Evolutionary conservation across 2,797 vertebrate species (phyloP).

Genomic region (Arrhamphus sclerolepis): DNA sequence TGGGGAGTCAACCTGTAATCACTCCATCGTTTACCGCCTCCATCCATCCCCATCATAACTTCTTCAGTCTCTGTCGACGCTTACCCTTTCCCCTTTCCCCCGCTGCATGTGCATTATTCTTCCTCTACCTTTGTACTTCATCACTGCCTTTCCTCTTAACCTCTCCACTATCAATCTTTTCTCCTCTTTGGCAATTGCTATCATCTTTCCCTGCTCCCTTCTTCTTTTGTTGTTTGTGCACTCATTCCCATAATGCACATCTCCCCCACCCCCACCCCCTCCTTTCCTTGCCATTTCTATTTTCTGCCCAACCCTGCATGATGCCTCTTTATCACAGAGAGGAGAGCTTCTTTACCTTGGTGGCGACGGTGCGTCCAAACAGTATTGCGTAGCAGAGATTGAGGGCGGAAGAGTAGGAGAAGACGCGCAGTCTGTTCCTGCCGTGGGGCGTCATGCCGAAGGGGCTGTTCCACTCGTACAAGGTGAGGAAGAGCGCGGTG

Average conservation of each 20-base stretch:
- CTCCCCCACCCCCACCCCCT: slow-evolving; percentile 1
- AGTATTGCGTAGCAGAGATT: slow-evolving; percentile 97
- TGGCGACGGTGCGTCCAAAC: slow-evolving; percentile 92
- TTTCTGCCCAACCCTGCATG: slow-evolving; percentile 5
- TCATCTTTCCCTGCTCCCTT: slow-evolving; percentile 29
- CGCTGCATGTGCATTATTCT: slow-evolving; percentile 57
- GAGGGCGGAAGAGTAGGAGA: slow-evolving; percentile 96
- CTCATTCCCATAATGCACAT: slow-evolving; percentile 21
- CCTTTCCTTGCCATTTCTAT: slow-evolving; percentile 21
- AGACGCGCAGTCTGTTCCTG: slow-evolving; percentile 88
- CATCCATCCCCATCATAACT: slow-evolving; percentile 64
- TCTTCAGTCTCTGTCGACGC: slow-evolving; percentile 63
- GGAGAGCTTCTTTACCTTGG: slow-evolving; percentile 80
- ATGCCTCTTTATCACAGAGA: slow-evolving; percentile 37
- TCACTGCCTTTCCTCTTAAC: slow-evolving; percentile 69
- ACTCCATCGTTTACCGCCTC: slow-evolving; percentile 30
- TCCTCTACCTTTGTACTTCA: slow-evolving; percentile 55
- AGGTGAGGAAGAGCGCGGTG: slow-evolving; percentile 93
- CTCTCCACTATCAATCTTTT: slow-evolving; percentile 63
- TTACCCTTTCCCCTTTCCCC: slow-evolving; percentile 70
- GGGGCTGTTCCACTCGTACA: slow-evolving; percentile 98
- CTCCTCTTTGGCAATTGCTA: slow-evolving; percentile 15
- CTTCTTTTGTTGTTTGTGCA: slow-evolving; percentile 13
- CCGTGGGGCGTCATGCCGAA: slow-evolving; percentile 94
- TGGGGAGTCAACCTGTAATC: slow-evolving; percentile 48